phyloP scores from a whole-genome alignment of 2,888 invertebrate species.

The Melanargia galathea region DNA sequence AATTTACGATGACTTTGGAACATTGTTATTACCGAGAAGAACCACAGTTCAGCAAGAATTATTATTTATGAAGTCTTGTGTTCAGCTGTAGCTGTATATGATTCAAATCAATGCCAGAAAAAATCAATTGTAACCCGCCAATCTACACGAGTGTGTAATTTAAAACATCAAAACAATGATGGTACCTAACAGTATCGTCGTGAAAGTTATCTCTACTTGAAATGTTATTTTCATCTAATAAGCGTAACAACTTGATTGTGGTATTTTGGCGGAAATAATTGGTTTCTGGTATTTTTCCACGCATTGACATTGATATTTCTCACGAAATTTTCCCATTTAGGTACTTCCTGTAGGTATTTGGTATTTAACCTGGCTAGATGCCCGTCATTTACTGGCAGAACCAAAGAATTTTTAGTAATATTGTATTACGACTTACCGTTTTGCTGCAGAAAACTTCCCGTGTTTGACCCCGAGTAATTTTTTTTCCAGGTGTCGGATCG shows the following conservation, averaged over 20 bases:
- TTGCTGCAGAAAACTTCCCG: no score
- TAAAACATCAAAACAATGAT: conserved; percentile 16
- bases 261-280: conserved; percentile 28
- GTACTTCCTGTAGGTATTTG: not conserved
- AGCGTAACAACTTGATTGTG: conserved; percentile 31
- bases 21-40: no score
- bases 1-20: no score
- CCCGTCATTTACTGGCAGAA: not conserved
- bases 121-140: not conserved
- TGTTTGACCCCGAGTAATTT: no score
- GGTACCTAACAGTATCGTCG: conserved; percentile 17
- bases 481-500: no score
- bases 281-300: conserved; percentile 4
- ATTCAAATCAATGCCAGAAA: not conserved
- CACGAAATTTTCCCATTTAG: conserved; percentile 2
- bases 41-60: no score
- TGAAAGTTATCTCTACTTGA: conserved; percentile 30
- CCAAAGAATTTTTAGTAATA: no score
- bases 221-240: conserved; percentile 25
- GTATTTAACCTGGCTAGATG: not conserved
- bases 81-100: not conserved
- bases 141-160: not conserved
- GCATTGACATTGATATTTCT: conserved; percentile 8
- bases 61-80: not conserved
- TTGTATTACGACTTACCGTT: not conserved